Evolutionary conservation across 2,888 invertebrate genomes (phyloP).

Genomic region (Hybos culiciformis): DNA sequence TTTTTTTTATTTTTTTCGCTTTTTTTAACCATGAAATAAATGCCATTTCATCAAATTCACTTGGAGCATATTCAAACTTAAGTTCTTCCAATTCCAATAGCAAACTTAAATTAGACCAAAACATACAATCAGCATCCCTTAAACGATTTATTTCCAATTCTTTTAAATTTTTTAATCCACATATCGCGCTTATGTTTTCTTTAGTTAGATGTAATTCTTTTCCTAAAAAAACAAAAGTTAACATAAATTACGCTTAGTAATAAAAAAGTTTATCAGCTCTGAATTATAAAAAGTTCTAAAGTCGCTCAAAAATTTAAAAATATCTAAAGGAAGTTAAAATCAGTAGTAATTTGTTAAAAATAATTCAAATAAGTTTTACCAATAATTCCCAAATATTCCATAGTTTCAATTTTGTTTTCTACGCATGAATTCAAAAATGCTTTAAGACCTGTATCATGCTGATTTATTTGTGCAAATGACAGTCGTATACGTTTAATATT

Average conservation of each 20-base stretch:
- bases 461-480: not conserved
- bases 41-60: not conserved
- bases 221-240: no score
- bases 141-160: slow-evolving; percentile 1
- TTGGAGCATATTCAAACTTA: not conserved
- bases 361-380: no score
- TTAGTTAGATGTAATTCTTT: not conserved
- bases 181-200: not conserved
- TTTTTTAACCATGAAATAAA: slow-evolving; percentile 1
- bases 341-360: no score
- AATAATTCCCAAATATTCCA: not conserved
- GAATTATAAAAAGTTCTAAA: no score
- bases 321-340: no score
- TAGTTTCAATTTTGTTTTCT: not conserved
- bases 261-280: no score
- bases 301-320: no score
- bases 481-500: not conserved
- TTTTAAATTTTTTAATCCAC: slow-evolving; percentile 1
- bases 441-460: not conserved
- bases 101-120: not conserved
- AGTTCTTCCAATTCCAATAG: not conserved
- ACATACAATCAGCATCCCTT: slow-evolving; percentile 1
- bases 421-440: not conserved
- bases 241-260: no score
- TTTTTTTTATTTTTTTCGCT: not conserved